Percentiles rank a stretch among this genome's conserved stretches.
Conservation (phyloP, 2,797 vertebrate species). For the Delichon dasypus region DNA sequence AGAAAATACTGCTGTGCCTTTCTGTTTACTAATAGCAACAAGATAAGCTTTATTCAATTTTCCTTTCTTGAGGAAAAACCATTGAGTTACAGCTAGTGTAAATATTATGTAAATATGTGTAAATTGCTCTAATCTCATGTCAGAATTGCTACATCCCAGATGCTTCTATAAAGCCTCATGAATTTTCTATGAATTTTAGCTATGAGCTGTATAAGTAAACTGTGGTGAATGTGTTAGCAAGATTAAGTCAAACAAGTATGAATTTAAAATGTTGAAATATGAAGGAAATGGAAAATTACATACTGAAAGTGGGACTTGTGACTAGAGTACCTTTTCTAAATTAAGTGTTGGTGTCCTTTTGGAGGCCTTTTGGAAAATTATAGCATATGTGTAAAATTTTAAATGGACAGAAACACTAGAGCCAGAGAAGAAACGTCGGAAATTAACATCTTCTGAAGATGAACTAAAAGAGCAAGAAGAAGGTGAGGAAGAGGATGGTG, state of each 20-base stretch:
- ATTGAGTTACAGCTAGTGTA: constrained; percentile 58
- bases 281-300: constrained; percentile 74
- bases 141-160: constrained; percentile 77
- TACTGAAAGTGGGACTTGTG: constrained; percentile 49
- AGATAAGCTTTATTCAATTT: constrained; percentile 52
- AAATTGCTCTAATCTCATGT: constrained; percentile 75
- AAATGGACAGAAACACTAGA: constrained; percentile 70
- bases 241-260: constrained; percentile 76
- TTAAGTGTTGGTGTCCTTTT: constrained; percentile 13
- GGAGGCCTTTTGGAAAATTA: constrained; percentile 54
- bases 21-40: constrained; percentile 42
- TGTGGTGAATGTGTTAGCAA: constrained; percentile 69
- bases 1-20: constrained; percentile 26
- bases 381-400: constrained; percentile 67
- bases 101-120: constrained; percentile 72
- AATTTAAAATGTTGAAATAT: constrained; percentile 60
- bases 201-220: constrained; percentile 74
- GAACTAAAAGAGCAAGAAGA: constrained; percentile 76
- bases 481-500: constrained; percentile 79
- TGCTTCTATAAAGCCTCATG: constrained; percentile 64
- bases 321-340: constrained; percentile 46
- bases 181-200: constrained; percentile 69
- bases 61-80: constrained; percentile 54
- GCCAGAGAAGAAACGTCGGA: constrained; percentile 76
- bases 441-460: constrained; percentile 59